phyloP scores from a whole-genome alignment of 1,140 invertebrate genomes.

The Trichomalopsis sarcophagae region DNA sequence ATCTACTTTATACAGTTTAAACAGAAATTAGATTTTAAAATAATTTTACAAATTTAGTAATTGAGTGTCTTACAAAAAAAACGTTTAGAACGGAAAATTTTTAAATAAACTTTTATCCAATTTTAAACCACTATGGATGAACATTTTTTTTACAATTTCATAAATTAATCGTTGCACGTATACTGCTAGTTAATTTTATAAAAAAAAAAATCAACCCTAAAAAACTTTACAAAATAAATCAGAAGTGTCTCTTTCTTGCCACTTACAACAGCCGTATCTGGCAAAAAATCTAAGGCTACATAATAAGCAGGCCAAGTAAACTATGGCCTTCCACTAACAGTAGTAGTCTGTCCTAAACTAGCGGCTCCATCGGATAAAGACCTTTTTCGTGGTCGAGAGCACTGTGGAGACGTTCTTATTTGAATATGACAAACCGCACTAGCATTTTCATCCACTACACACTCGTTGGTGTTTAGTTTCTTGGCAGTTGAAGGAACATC shows the following conservation, averaged over 20 bases:
- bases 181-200: slow-evolving; percentile 38
- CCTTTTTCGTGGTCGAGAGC: slow-evolving; percentile 43
- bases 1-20: background rate
- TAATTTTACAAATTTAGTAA: background rate
- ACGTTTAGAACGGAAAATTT: background rate
- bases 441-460: slow-evolving; percentile 55
- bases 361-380: slow-evolving; percentile 47
- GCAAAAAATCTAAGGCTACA: background rate
- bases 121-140: background rate
- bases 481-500: slow-evolving; percentile 54
- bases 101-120: background rate
- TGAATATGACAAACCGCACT: slow-evolving; percentile 71
- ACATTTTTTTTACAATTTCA: background rate
- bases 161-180: slow-evolving; percentile 3
- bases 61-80: background rate
- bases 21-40: background rate
- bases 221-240: slow-evolving; percentile 43
- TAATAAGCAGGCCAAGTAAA: background rate
- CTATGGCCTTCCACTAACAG: slow-evolving; percentile 39
- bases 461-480: slow-evolving; percentile 53
- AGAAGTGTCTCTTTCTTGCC: slow-evolving; percentile 1
- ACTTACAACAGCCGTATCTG: background rate
- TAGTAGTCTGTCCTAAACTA: background rate
- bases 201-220: slow-evolving; percentile 28
- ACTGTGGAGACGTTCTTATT: slow-evolving; percentile 67